Evolutionary conservation across 1,140 invertebrate species (phyloP).

Genomic region (Cyrtorhinus lividipennis): DNA sequence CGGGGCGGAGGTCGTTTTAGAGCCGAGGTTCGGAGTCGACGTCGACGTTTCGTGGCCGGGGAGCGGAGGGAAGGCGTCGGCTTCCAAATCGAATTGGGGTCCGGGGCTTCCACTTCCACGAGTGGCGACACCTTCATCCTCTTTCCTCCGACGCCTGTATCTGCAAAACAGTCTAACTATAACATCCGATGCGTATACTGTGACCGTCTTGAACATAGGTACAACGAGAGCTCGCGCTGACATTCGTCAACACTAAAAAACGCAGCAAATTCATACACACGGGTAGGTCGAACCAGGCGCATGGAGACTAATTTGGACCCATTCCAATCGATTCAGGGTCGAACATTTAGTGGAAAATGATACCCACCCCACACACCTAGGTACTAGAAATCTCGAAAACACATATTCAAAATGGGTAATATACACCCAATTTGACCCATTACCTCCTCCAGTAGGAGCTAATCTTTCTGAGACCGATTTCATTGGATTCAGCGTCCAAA

Average conservation of each 20-base stretch:
- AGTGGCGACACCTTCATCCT: conserved; percentile 26
- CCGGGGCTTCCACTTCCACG: conserved; percentile 23
- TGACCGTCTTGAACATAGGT: not conserved
- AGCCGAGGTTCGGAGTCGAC: conserved; percentile 27
- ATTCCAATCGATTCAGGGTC: no score
- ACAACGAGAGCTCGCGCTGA: no score
- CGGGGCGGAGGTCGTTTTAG: conserved; percentile 12
- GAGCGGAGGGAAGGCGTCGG: conserved; percentile 65
- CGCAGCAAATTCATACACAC: no score
- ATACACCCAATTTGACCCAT: no score
- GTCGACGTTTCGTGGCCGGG: conserved; percentile 39
- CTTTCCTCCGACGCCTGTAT: conserved; percentile 33
- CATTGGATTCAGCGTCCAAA: no score
- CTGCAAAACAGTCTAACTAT: conserved; percentile 20
- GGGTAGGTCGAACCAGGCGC: no score
- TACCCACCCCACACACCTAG: no score
- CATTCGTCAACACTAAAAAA: conserved; percentile 8
- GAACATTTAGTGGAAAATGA: no score
- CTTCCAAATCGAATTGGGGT: conserved; percentile 63
- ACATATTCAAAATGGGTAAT: no score
- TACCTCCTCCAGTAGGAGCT: not conserved
- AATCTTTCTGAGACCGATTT: no score
- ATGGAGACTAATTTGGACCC: no score
- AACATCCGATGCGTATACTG: not conserved
- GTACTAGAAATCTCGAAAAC: no score